Percentiles rank a stretch among this genome's conserved stretches.
Evolutionary conservation across 2,888 invertebrate species (phyloP).

Genomic region (Brenthis hecate): DNA sequence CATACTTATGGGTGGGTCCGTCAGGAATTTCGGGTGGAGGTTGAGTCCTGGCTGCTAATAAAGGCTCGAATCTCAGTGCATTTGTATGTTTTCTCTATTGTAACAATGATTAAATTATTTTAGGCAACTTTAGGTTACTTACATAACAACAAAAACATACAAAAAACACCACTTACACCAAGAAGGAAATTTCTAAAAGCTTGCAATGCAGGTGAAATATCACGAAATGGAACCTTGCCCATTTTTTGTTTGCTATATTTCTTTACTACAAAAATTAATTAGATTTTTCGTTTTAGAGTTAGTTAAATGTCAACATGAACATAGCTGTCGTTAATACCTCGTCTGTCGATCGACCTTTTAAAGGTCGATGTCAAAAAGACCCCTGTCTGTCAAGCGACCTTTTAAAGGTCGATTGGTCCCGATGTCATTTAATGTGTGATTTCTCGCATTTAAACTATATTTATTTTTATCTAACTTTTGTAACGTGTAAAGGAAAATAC

Average conservation of each 20-base stretch:
- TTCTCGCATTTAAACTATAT: no score
- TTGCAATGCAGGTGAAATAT: constrained; percentile 85
- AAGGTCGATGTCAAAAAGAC: no score
- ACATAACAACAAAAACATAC: constrained; percentile 30
- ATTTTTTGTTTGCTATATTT: constrained; percentile 48
- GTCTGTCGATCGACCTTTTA: no score
- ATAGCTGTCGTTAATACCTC: no score
- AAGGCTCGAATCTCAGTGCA: constrained; percentile 86
- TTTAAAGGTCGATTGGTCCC: no score
- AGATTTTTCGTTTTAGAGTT: no score
- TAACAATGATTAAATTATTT: constrained; percentile 45
- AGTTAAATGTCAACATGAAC: not conserved
- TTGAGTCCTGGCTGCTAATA: constrained; percentile 88
- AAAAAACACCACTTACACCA: constrained; percentile 75
- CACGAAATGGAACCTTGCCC: constrained; percentile 81
- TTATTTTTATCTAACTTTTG: no score
- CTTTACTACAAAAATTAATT: no score
- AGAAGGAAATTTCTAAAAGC: constrained; percentile 84
- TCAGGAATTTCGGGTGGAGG: constrained; percentile 91
- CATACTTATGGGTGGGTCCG: constrained; percentile 88
- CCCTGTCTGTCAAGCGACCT: no score
- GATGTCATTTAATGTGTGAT: no score
- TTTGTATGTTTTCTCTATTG: constrained; percentile 83
- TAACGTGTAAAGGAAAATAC: no score
- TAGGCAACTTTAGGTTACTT: constrained; percentile 37